A percentile compares a stretch with the other conserved stretches of the same genome.
phyloP scores from a whole-genome alignment of 2,888 invertebrate species.

The Drosophila fungiperda region DNA sequence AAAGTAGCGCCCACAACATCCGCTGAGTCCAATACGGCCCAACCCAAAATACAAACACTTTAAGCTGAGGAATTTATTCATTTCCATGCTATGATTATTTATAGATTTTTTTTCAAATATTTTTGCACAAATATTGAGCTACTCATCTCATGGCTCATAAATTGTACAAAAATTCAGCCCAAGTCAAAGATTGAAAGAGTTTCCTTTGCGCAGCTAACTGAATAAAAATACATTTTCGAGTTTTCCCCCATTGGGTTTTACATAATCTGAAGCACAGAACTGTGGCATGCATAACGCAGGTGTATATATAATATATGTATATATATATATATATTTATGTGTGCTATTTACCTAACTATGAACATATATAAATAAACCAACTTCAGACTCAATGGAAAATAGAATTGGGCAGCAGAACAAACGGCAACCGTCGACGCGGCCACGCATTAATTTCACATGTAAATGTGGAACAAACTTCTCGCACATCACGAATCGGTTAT shows the following conservation, averaged over 20 bases:
- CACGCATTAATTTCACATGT: conserved; percentile 77
- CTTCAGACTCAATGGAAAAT: conserved; percentile 40
- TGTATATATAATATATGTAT: conserved; percentile 38
- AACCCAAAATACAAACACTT: conserved; percentile 57
- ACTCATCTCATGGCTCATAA: conserved; percentile 34
- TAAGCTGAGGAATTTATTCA: conserved; percentile 46
- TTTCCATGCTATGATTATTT: conserved; percentile 24
- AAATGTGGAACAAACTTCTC: conserved; percentile 71
- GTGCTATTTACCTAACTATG: conserved; percentile 51
- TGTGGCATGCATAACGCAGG: conserved; percentile 58
- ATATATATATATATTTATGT: conserved; percentile 20
- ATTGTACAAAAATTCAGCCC: conserved; percentile 18
- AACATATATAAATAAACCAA: conserved; percentile 67
- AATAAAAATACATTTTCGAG: conserved; percentile 32
- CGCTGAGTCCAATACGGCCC: conserved; percentile 51
- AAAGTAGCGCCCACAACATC: conserved; percentile 72
- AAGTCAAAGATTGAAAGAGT: conserved; percentile 11
- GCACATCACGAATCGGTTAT: conserved; percentile 32
- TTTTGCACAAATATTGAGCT: conserved; percentile 43
- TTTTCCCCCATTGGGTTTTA: conserved; percentile 37
- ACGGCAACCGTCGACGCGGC: conserved; percentile 26
- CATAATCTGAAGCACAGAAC: conserved; percentile 49
- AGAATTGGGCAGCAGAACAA: conserved; percentile 30
- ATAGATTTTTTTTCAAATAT: not conserved
- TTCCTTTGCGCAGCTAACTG: conserved; percentile 32